Percentiles rank a stretch among this genome's conserved stretches.
Conservation (phyloP, 1,140 invertebrate species). For the Caerostris extrusa region DNA sequence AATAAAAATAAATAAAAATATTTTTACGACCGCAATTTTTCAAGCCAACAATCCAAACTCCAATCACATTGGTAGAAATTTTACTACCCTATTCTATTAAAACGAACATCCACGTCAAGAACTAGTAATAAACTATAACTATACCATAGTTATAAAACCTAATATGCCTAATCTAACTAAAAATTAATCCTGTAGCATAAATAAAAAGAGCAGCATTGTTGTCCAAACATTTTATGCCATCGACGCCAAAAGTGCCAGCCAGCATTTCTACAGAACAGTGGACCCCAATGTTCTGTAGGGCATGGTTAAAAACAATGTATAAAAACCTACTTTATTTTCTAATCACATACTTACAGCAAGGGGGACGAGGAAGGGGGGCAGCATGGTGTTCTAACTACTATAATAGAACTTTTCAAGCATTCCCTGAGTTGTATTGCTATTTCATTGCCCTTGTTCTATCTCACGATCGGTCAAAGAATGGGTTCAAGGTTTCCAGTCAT, state of each 20-base stretch:
- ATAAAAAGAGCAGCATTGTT: too few species aligned
- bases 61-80: too few species aligned
- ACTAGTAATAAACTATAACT: too few species aligned
- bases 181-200: too few species aligned
- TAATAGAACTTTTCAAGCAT: background rate
- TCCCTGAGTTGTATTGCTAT: background rate
- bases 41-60: too few species aligned
- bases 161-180: too few species aligned
- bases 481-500: conserved; percentile 58
- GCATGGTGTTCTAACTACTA: background rate
- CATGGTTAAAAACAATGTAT: background rate
- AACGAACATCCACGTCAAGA: too few species aligned
- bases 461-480: conserved; percentile 63
- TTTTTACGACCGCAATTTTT: too few species aligned
- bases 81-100: too few species aligned
- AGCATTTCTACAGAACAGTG: background rate
- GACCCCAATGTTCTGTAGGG: background rate
- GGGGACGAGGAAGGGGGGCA: background rate
- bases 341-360: background rate
- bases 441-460: conserved; percentile 30
- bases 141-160: too few species aligned
- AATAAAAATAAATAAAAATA: too few species aligned
- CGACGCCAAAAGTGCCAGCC: background rate
- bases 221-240: too few species aligned
- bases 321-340: background rate